A percentile compares a stretch with the other conserved stretches of the same genome.
phyloP scores from a whole-genome alignment of 92 coral and sea anemone species.

The Epizoanthus ramosus region DNA sequence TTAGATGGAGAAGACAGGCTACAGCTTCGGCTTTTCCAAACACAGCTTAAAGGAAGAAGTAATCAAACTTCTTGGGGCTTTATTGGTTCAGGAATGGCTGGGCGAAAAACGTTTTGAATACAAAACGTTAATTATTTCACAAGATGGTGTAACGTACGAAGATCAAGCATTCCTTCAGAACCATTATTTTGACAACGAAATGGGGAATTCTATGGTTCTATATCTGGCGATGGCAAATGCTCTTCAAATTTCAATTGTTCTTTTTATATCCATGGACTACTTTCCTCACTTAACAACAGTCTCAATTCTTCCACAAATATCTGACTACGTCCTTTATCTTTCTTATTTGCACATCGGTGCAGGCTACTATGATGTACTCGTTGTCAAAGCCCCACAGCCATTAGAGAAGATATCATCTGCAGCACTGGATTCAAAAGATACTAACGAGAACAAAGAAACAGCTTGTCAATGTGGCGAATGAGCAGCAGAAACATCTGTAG shows the following conservation, averaged over 20 bases:
- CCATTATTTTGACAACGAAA: conserved; percentile 34
- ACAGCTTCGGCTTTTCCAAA: not conserved
- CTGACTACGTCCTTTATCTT: conserved; percentile 43
- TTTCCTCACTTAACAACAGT: conserved; percentile 41
- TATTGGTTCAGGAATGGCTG: too few species aligned
- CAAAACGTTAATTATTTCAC: conserved; percentile 30
- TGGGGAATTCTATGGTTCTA: conserved; percentile 30
- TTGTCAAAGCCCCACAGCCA: conserved; percentile 8
- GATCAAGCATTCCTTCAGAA: conserved; percentile 30
- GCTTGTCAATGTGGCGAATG: conserved; percentile 54
- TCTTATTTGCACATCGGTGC: conserved; percentile 40
- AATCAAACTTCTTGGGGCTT: conserved; percentile 21
- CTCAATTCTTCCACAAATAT: conserved; percentile 32
- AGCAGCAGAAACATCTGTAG: conserved; percentile 23
- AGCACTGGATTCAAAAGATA: conserved; percentile 2
- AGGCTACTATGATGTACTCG: conserved; percentile 44
- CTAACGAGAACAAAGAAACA: conserved; percentile 18
- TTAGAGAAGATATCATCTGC: conserved; percentile 2
- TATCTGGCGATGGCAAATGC: conserved; percentile 46
- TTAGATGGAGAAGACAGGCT: conserved; percentile 13
- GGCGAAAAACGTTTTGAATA: conserved; percentile 20
- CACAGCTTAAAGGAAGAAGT: conserved; percentile 1
- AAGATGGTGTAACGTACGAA: conserved; percentile 24
- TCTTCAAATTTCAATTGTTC: conserved; percentile 44
- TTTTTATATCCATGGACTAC: conserved; percentile 53